phyloP scores from a whole-genome alignment of 2,888 invertebrate species.

The Frankliniella fusca region DNA sequence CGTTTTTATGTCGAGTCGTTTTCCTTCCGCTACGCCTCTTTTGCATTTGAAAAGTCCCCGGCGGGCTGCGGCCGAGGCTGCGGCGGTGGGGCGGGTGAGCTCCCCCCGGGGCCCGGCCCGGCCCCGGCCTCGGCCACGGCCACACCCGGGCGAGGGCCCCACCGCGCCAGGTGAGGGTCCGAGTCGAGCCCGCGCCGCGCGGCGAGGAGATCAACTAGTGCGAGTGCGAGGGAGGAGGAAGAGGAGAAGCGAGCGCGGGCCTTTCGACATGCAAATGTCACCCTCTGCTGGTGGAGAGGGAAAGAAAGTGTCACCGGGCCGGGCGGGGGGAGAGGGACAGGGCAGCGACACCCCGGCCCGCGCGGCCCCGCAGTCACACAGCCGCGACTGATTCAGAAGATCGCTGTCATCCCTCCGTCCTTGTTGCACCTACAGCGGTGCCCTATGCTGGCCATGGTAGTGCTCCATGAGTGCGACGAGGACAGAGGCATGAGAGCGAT shows the following conservation, averaged over 20 bases:
- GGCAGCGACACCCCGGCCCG: background rate
- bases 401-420: no score
- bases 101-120: background rate
- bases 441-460: no score
- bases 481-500: no score
- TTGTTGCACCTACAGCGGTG: no score
- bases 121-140: no score
- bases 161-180: no score
- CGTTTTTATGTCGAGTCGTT: conserved; percentile 18
- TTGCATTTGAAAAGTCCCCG: conserved; percentile 17
- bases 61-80: background rate
- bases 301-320: background rate
- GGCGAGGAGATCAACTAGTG: background rate
- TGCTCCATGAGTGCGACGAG: no score
- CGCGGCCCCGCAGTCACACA: background rate
- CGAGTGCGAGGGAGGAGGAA: background rate
- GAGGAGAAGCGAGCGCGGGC: background rate
- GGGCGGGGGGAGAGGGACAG: background rate
- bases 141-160: no score
- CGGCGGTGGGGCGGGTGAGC: background rate
- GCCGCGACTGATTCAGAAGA: no score
- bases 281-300: background rate
- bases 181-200: no score
- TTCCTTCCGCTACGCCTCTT: conserved; percentile 21
- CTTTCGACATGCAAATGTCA: background rate